A percentile compares a stretch with the other conserved stretches of the same genome.
These are phyloP conservation scores for Chloropsis hardwickii DNA, from an alignment of 2,113 vertebrate species.

Conservation along the genomic window DNA sequence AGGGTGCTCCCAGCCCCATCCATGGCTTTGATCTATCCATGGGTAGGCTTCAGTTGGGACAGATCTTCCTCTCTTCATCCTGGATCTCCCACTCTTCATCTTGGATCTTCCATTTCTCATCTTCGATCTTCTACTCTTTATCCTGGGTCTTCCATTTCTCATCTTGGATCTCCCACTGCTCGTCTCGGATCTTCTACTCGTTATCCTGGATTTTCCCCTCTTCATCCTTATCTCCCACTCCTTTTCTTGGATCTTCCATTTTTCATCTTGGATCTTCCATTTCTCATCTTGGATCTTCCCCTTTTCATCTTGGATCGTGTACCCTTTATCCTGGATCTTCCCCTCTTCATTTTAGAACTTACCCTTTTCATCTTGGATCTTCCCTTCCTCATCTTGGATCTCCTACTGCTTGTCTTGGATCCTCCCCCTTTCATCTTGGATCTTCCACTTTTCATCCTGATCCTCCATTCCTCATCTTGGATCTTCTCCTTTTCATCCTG, in stretches of 20 bases:
- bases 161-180: fast-evolving
- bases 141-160: not conserved
- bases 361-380: fast-evolving
- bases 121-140: not conserved
- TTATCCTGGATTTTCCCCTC: fast-evolving
- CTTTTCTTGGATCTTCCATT: fast-evolving
- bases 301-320: fast-evolving
- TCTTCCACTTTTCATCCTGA: fast-evolving
- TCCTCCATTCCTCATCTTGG: fast-evolving
- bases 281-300: not conserved
- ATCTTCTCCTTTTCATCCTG: fast-evolving
- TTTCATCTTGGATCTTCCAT: fast-evolving
- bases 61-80: fast-evolving
- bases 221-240: fast-evolving
- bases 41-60: fast-evolving
- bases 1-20: not conserved
- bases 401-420: fast-evolving
- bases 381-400: fast-evolving
- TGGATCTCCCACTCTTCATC: fast-evolving
- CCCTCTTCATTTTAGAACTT: fast-evolving
- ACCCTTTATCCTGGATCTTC: fast-evolving
- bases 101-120: fast-evolving
- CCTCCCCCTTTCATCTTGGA: fast-evolving
- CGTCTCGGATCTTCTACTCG: fast-evolving
- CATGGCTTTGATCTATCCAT: not conserved